These are phyloP conservation scores for Copidosoma floridanum DNA, from an alignment of 1,140 invertebrate genomes.

Conservation along the genomic window DNA sequence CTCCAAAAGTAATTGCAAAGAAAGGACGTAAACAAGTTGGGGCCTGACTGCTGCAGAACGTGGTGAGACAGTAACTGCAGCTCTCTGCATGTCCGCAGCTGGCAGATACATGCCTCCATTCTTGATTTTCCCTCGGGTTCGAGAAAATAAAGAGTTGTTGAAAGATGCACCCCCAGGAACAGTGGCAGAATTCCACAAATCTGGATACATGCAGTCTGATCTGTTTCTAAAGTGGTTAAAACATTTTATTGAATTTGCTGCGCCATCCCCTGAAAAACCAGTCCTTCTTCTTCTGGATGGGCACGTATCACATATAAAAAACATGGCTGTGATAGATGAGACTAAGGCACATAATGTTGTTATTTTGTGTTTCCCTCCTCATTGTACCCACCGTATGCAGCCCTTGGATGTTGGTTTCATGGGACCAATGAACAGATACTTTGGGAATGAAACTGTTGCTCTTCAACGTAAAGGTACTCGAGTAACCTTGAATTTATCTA, in stretches of 20 bases:
- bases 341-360: constrained; percentile 29
- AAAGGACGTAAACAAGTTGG: constrained; percentile 36
- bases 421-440: constrained; percentile 31
- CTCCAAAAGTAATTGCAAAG: background rate
- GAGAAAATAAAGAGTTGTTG: constrained; percentile 38
- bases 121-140: constrained; percentile 42
- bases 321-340: constrained; percentile 13
- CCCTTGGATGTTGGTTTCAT: constrained; percentile 44
- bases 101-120: constrained; percentile 43
- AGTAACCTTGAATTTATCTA: constrained; percentile 36
- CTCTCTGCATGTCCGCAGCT: constrained; percentile 45
- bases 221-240: constrained; percentile 25
- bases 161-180: constrained; percentile 24
- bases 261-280: constrained; percentile 26
- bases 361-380: constrained; percentile 40
- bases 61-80: constrained; percentile 42
- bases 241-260: constrained; percentile 27
- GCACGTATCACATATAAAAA: constrained; percentile 34
- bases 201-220: constrained; percentile 25
- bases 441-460: constrained; percentile 39
- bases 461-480: constrained; percentile 34
- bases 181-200: constrained; percentile 8
- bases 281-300: constrained; percentile 32
- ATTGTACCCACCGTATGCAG: constrained; percentile 44
- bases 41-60: constrained; percentile 35